Evolutionary conservation across 2,797 vertebrate genomes (phyloP).

Genomic region (Crocidura indochinensis): DNA sequence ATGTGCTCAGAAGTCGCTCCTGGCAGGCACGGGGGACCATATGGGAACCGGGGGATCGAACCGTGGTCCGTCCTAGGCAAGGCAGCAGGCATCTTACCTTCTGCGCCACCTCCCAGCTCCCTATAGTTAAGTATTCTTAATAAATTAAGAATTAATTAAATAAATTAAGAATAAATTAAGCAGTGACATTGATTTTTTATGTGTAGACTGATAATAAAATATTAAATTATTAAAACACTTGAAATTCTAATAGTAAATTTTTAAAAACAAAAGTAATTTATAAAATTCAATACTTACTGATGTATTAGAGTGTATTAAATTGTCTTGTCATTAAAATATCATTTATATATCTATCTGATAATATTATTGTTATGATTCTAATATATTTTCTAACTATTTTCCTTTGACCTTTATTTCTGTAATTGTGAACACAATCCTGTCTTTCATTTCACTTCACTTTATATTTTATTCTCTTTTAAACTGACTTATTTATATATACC

Average conservation of each 20-base stretch:
- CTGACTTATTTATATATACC: constrained; percentile 63
- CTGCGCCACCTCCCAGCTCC: no score
- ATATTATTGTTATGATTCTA: constrained; percentile 9
- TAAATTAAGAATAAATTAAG: neutral
- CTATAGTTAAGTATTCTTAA: neutral
- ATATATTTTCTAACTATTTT: neutral
- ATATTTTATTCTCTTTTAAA: constrained; percentile 73
- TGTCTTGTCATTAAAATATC: constrained; percentile 52
- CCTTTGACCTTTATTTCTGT: constrained; percentile 53
- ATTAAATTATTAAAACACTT: constrained; percentile 33
- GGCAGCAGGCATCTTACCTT: no score
- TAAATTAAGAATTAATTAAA: constrained; percentile 34
- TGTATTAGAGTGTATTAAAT: no score
- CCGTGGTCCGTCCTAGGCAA: no score
- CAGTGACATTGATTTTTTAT: neutral
- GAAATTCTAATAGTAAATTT: neutral
- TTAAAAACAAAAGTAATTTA: constrained; percentile 8
- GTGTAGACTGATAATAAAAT: neutral
- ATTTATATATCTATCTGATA: constrained; percentile 6
- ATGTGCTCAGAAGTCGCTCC: no score
- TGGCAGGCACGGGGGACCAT: no score
- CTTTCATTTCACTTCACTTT: constrained; percentile 62
- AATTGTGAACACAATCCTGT: constrained; percentile 19
- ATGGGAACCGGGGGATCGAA: no score
- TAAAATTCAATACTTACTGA: constrained; percentile 23